A percentile compares a stretch with the other conserved stretches of the same genome.
Conservation (phyloP, 2,888 invertebrate species). For the Operophtera brumata region DNA sequence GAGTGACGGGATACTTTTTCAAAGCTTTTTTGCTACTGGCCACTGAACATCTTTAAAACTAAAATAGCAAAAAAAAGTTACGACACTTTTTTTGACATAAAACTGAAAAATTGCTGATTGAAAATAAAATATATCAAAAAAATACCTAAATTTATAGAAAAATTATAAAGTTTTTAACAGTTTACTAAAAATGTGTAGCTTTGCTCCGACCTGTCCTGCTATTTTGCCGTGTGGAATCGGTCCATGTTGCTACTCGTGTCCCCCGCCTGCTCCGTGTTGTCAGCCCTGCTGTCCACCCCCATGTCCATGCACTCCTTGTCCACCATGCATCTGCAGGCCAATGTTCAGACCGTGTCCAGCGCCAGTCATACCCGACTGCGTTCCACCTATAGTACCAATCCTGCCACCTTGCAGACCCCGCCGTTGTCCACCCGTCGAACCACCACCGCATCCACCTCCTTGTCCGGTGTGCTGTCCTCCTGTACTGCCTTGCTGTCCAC, state of each 20-base stretch:
- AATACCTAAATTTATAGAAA: conserved; percentile 11
- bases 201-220: conserved; percentile 66
- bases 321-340: conserved; percentile 63
- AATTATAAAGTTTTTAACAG: conserved; percentile 13
- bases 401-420: conserved; percentile 65
- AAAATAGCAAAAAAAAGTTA: neutral
- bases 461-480: conserved; percentile 66
- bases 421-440: conserved; percentile 55
- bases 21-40: neutral
- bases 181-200: conserved; percentile 52
- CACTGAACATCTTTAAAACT: neutral
- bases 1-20: neutral
- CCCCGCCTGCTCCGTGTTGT: conserved; percentile 47
- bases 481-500: conserved; percentile 69
- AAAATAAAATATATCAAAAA: conserved; percentile 15
- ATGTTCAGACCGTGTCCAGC: conserved; percentile 64
- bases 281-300: conserved; percentile 39
- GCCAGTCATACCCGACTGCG: conserved; percentile 63
- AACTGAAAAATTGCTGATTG: neutral
- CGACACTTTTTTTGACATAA: neutral
- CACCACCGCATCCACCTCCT: conserved; percentile 47
- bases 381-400: conserved; percentile 68
- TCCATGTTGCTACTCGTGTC: conserved; percentile 56
- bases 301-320: conserved; percentile 69
- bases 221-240: conserved; percentile 66